Base-by-base conservation (phyloP, 1,140 invertebrate species). In the Leptopilina clavipes region DNA sequence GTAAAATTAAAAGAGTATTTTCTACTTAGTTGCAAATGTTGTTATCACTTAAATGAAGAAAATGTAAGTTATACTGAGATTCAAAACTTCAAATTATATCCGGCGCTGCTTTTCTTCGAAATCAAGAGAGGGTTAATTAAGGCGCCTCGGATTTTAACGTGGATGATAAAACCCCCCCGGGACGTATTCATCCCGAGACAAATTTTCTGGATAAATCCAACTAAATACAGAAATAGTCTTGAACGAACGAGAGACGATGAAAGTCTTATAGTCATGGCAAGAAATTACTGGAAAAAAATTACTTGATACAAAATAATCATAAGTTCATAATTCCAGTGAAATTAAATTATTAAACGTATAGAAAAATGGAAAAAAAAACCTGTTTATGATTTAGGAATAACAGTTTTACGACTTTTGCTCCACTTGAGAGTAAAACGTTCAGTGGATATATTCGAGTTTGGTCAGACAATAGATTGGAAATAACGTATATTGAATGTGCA, bases 361-460 rank as follows among this genome's bases (percentile, higher is more conserved):
- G 2, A 8, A 3, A 54, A 8, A 18, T 48, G 1, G n/a, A 54
- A 54, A 10, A 54, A 54, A 52, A 52, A 19, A 14, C n/a, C 7
- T 54, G 52, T 54, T 19, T 18, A 54, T 17, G 37, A 40, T 40
- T 40, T 40, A 40, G 52, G 1, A 54, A 54, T 18, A 54, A 54
- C 12, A 31, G 18, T 65, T 65, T 65, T 14, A 65, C 19, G 25
- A 31, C 56, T 25, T 1, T 65, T 3, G 56, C 10, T 22, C 3
- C 25, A 17, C 1, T 65, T 5, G 22, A 7, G 12, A 31, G 25
- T 65, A 65, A 65, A 65, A 31, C 22, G 11, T 65, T 65, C 59
- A 65, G 59, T 65, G 31, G 59, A 65, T 31, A 31, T n/a, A 65
- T 65, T 25, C 59, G 59, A 65, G 25, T 65, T 65, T 65, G 59